phyloP scores from a whole-genome alignment of 2,797 vertebrate genomes.

The Chiropotes sagulatus region DNA sequence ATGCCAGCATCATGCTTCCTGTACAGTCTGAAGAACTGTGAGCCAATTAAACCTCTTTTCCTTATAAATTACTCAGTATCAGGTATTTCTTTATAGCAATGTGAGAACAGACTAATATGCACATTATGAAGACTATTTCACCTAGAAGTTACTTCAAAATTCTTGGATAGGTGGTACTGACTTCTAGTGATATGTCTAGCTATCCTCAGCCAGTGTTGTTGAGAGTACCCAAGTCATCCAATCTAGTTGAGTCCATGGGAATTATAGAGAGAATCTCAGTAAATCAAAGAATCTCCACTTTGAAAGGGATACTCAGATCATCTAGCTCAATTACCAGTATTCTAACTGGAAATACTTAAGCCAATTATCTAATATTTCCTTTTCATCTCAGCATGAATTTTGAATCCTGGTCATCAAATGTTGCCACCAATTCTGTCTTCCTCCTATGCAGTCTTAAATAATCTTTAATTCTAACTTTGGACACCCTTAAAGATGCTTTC shows the following conservation, averaged over 20 bases:
- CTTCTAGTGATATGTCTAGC: background rate
- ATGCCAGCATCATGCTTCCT: too few species aligned
- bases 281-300: background rate
- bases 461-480: constrained; percentile 40
- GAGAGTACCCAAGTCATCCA: background rate
- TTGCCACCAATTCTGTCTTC: background rate
- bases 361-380: constrained; percentile 14
- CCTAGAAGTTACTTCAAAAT: constrained; percentile 8
- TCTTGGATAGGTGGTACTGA: background rate
- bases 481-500: constrained; percentile 4
- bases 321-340: background rate
- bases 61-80: too few species aligned
- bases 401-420: constrained; percentile 47
- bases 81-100: too few species aligned
- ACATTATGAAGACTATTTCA: background rate
- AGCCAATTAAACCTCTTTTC: too few species aligned
- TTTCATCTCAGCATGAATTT: constrained; percentile 33
- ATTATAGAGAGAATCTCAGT: constrained; percentile 20
- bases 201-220: background rate
- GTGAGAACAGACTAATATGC: too few species aligned
- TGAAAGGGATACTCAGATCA: background rate
- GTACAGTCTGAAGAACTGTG: too few species aligned
- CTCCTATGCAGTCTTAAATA: constrained; percentile 25
- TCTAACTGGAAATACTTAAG: constrained; percentile 14
- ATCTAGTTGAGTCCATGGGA: background rate